phyloP scores from a whole-genome alignment of 2,113 vertebrate genomes.

The Ochotona princeps region DNA sequence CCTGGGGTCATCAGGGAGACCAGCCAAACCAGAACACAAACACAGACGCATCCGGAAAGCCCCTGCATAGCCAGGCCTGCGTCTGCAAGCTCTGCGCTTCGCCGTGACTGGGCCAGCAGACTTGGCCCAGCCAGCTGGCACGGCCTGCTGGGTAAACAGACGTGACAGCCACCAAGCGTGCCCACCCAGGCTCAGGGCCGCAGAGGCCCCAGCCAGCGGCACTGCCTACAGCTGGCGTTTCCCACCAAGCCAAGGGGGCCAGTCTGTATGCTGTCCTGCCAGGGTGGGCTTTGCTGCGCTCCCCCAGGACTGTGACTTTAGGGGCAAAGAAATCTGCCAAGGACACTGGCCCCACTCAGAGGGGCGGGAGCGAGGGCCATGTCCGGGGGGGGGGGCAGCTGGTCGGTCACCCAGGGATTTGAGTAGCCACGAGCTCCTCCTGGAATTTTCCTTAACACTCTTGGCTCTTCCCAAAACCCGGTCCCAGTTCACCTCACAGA shows the following conservation, averaged over 20 bases:
- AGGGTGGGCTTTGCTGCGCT: background rate
- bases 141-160: conserved; percentile 16
- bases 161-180: background rate
- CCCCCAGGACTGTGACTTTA: background rate
- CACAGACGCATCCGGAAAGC: background rate
- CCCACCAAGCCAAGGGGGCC: background rate
- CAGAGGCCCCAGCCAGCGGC: background rate
- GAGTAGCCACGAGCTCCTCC: too few species aligned
- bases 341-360: background rate
- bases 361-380: background rate
- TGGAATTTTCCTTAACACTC: too few species aligned
- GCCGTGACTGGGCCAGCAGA: too few species aligned
- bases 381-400: too few species aligned
- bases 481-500: too few species aligned
- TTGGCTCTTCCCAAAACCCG: too few species aligned
- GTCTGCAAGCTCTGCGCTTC: too few species aligned
- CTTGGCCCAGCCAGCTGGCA: too few species aligned
- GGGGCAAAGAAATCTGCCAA: background rate
- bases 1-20: conserved; percentile 45
- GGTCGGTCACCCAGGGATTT: too few species aligned
- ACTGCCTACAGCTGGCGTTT: background rate
- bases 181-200: background rate
- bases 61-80: too few species aligned
- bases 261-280: background rate
- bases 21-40: background rate